phyloP scores from a whole-genome alignment of 2,797 vertebrate species.

The Chelon auratus region DNA sequence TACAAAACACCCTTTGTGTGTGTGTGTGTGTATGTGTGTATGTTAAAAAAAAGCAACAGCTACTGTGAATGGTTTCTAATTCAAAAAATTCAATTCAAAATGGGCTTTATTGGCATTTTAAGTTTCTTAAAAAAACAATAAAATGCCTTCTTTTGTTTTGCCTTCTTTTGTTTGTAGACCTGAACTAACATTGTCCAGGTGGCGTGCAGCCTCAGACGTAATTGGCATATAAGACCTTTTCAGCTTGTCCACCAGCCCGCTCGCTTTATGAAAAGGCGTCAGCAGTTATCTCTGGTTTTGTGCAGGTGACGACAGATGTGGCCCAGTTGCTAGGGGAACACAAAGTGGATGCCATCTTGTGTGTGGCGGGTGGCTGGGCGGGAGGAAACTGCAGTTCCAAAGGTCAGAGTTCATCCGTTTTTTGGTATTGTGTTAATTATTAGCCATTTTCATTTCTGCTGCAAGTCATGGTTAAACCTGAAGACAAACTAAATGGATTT shows the following conservation, averaged over 20 bases:
- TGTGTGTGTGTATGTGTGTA: too few relatives aligned
- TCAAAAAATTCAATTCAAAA: too few relatives aligned
- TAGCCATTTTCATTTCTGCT: slow-evolving; percentile 4
- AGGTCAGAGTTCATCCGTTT: slow-evolving; percentile 83
- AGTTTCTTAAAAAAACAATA: too few relatives aligned
- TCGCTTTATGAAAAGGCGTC: slow-evolving; percentile 19
- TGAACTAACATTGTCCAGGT: slow-evolving; percentile 14
- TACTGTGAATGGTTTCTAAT: not conserved
- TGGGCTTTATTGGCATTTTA: too few relatives aligned
- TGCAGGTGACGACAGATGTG: slow-evolving; percentile 92
- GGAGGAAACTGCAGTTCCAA: slow-evolving; percentile 95
- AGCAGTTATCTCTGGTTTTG: slow-evolving; percentile 20
- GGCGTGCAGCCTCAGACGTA: not conserved
- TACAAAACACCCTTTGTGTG: too few relatives aligned
- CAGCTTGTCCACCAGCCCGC: slow-evolving; percentile 1
- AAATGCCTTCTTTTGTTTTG: too few relatives aligned
- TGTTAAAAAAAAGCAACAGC: not conserved
- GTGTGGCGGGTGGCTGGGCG: slow-evolving; percentile 97
- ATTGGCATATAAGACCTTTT: slow-evolving; percentile 19
- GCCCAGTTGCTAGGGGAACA: slow-evolving; percentile 89
- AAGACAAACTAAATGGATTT: not conserved
- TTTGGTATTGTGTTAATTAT: slow-evolving; percentile 60
- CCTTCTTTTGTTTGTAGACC: slow-evolving; percentile 1
- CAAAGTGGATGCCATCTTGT: slow-evolving; percentile 95
- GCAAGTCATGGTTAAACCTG: not conserved